These are phyloP conservation scores for Temnothorax ravouxi DNA, from an alignment of 2,888 invertebrate genomes.

Conservation along the genomic window DNA sequence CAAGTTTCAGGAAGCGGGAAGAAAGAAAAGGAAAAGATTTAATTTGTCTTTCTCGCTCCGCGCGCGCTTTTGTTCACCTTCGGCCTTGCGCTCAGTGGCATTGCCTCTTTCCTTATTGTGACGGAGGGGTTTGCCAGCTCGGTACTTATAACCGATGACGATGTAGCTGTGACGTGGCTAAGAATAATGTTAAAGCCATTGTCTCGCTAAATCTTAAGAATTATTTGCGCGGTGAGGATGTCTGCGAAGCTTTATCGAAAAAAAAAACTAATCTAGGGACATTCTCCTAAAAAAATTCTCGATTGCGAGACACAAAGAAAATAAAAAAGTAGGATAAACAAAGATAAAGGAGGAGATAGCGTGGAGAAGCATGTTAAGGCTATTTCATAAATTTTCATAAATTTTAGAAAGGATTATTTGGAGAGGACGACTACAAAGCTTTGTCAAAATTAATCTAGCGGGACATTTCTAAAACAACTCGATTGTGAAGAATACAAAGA, in stretches of 20 bases:
- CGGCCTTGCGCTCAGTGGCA: slow-evolving; percentile 39
- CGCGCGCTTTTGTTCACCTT: slow-evolving; percentile 5
- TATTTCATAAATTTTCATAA: not conserved
- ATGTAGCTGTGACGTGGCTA: slow-evolving; percentile 34
- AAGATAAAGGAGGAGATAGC: too few relatives aligned
- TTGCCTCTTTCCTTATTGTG: slow-evolving; percentile 38
- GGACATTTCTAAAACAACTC: too few relatives aligned
- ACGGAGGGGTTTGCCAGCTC: slow-evolving; percentile 3
- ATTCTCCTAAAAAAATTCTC: too few relatives aligned
- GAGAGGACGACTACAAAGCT: not conserved
- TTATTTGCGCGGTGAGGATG: not conserved
- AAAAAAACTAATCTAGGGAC: not conserved
- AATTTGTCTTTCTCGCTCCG: slow-evolving; percentile 24
- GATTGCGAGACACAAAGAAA: too few relatives aligned
- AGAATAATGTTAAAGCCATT: slow-evolving; percentile 34
- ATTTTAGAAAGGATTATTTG: not conserved
- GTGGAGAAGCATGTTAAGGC: not conserved
- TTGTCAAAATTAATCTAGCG: not conserved
- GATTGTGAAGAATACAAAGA: too few relatives aligned
- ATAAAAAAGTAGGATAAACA: too few relatives aligned
- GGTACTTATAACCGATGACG: slow-evolving; percentile 40
- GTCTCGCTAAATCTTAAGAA: slow-evolving; percentile 26
- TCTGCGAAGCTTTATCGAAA: not conserved
- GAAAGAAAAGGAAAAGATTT: slow-evolving; percentile 22
- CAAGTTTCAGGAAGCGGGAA: not conserved